Conservation (phyloP, 1,140 invertebrate genomes). For the Drosophila lowei region DNA sequence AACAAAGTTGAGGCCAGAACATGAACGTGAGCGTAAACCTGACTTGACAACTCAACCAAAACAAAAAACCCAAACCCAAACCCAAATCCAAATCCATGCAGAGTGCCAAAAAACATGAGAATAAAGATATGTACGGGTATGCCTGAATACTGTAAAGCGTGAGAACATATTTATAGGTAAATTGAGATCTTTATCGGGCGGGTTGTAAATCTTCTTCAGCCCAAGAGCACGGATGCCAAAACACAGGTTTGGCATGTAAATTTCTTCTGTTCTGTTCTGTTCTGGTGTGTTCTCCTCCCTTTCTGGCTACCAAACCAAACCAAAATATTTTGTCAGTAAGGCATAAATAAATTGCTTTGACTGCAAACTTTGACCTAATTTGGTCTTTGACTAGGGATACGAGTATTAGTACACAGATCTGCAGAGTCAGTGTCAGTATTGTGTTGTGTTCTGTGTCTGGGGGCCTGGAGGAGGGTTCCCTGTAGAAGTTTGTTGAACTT, state of each 20-base stretch:
- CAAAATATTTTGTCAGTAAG: constrained; percentile 42
- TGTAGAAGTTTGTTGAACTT: constrained; percentile 43
- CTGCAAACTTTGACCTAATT: constrained; percentile 51
- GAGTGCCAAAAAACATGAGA: constrained; percentile 25
- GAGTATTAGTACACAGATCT: not conserved
- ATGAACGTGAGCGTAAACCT: no score
- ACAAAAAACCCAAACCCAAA: not conserved
- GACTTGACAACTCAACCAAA: constrained; percentile 40
- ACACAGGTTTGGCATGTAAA: constrained; percentile 48
- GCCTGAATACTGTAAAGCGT: constrained; percentile 34
- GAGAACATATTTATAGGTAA: constrained; percentile 48
- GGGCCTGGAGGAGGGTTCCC: not conserved
- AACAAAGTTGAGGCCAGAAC: constrained; percentile 30
- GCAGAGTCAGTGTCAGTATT: constrained; percentile 37
- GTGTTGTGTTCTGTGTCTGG: constrained; percentile 13
- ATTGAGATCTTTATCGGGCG: constrained; percentile 47
- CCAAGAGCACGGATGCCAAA: constrained; percentile 31
- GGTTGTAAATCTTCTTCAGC: constrained; percentile 38
- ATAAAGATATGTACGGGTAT: not conserved
- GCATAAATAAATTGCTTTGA: constrained; percentile 37
- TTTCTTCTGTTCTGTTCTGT: not conserved
- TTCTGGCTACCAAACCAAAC: constrained; percentile 26
- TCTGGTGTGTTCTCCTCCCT: not conserved
- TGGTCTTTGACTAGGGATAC: constrained; percentile 22
- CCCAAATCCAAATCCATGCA: not conserved